Evolutionary conservation across 2,797 vertebrate species (phyloP).

Genomic region (Podargus strigoides): DNA sequence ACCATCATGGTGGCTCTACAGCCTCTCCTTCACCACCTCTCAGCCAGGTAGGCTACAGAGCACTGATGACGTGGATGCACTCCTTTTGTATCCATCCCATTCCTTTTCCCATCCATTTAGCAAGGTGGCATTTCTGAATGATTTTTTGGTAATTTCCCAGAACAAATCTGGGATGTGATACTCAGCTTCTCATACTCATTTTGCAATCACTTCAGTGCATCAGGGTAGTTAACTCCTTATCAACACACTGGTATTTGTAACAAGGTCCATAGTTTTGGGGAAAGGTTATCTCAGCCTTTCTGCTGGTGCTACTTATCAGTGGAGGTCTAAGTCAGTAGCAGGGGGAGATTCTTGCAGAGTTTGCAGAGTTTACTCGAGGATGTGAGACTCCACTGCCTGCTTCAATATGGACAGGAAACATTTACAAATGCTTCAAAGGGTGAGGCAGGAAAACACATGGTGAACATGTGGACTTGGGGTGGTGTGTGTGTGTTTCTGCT

Average conservation of each 20-base stretch:
- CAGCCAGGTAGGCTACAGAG: not conserved
- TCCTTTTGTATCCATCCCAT: not conserved
- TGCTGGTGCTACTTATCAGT: not conserved
- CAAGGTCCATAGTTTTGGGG: not conserved
- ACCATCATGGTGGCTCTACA: not conserved
- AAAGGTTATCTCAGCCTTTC: not conserved
- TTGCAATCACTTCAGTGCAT: not conserved
- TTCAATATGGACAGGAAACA: not conserved
- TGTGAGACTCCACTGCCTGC: not conserved
- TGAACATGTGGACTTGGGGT: not conserved
- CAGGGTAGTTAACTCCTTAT: not conserved
- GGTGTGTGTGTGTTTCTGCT: not conserved
- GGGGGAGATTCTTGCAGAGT: not conserved
- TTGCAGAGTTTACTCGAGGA: not conserved
- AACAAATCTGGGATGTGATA: not conserved
- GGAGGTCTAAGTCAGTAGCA: not conserved
- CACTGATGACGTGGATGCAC: not conserved
- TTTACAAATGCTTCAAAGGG: slow-evolving; percentile 29
- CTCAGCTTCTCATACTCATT: not conserved
- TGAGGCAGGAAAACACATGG: slow-evolving; percentile 19
- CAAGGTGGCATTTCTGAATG: not conserved
- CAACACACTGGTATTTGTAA: not conserved
- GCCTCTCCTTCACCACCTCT: not conserved
- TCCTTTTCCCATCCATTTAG: not conserved
- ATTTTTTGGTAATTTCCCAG: not conserved